Conservation (phyloP, 2,888 invertebrate genomes). For the Eumerus sabulonum region DNA sequence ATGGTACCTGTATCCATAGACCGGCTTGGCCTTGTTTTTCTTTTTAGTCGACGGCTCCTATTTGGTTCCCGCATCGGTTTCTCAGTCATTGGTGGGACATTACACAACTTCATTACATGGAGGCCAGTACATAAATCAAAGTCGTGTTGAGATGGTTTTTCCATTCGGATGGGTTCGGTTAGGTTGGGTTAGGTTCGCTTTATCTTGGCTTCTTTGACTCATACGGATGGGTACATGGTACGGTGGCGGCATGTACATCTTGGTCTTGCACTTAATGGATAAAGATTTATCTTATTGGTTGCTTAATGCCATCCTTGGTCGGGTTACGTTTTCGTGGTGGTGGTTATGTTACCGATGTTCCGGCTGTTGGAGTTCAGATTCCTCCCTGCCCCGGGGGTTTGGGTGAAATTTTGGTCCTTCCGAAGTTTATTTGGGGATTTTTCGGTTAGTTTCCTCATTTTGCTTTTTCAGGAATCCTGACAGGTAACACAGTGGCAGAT, state of each 20-base stretch:
- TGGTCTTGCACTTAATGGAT: constrained; percentile 66
- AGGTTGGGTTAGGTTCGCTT: not conserved
- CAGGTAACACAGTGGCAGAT: constrained; percentile 19
- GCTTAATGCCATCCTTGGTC: constrained; percentile 60
- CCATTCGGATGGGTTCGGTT: constrained; percentile 49
- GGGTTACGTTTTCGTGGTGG: constrained; percentile 34
- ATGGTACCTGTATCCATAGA: too few species aligned
- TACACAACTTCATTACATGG: constrained; percentile 67
- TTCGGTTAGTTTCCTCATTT: constrained; percentile 49
- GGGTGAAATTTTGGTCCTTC: constrained; percentile 51
- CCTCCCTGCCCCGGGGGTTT: constrained; percentile 5
- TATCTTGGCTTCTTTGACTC: constrained; percentile 14
- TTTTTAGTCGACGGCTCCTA: constrained; percentile 13
- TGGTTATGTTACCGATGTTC: constrained; percentile 48
- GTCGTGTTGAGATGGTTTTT: constrained; percentile 64
- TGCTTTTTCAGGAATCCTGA: constrained; percentile 26
- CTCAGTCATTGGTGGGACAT: constrained; percentile 41
- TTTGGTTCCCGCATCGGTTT: constrained; percentile 35
- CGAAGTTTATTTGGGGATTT: constrained; percentile 43
- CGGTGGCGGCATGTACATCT: constrained; percentile 22
- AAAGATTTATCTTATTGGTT: constrained; percentile 68
- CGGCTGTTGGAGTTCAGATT: constrained; percentile 17
- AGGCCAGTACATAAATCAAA: constrained; percentile 69
- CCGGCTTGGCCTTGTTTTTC: too few species aligned
- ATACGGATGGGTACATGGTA: constrained; percentile 7